phyloP scores from a whole-genome alignment of 2,888 invertebrate species.

The Heliconius erato region DNA sequence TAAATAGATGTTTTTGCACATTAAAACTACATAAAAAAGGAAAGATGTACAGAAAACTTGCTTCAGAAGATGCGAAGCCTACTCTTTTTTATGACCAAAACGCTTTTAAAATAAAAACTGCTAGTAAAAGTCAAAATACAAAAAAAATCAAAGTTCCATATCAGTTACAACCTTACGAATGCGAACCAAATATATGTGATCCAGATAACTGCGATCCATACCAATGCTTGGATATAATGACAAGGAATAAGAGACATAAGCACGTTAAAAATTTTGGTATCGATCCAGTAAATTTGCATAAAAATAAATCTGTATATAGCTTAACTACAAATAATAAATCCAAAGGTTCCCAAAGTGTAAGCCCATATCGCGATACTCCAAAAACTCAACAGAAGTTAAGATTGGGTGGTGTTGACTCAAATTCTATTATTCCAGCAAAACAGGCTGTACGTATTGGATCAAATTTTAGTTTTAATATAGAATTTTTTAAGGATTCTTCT shows the following conservation, averaged over 20 bases:
- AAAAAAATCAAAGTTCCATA: conserved; percentile 33
- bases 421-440: conserved; percentile 21
- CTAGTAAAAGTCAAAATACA: conserved; percentile 53
- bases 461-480: conserved; percentile 53
- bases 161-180: conserved; percentile 56
- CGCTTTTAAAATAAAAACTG: conserved; percentile 30
- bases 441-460: conserved; percentile 53
- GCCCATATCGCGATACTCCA: conserved; percentile 15
- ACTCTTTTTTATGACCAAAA: not conserved
- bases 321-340: conserved; percentile 27
- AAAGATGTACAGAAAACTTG: conserved; percentile 41
- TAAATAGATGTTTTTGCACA: conserved; percentile 63
- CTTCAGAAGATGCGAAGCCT: not conserved
- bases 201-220: conserved; percentile 58
- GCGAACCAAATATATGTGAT: conserved; percentile 58
- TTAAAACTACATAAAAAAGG: conserved; percentile 55
- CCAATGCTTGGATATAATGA: conserved; percentile 58
- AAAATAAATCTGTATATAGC: conserved; percentile 38
- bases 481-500: conserved; percentile 52
- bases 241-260: conserved; percentile 45
- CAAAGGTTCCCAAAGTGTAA: conserved; percentile 28
- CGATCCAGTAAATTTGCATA: conserved; percentile 16
- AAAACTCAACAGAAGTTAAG: conserved; percentile 27
- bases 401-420: not conserved
- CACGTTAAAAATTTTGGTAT: conserved; percentile 37